Conservation (phyloP, 2,797 vertebrate species). For the Dromococcyx pavoninus region DNA sequence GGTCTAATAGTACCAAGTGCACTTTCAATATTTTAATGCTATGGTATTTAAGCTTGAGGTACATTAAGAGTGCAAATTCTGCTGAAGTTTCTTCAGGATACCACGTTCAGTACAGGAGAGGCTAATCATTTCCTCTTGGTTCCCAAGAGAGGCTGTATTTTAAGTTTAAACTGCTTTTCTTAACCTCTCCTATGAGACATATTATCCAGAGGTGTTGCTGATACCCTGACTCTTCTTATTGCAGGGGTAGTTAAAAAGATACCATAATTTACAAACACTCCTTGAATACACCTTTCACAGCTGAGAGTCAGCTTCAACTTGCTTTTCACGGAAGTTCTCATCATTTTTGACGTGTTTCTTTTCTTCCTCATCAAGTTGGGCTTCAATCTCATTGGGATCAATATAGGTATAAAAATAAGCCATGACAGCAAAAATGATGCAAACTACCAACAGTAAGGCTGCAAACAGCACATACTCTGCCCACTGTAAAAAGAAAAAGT, state of each 20-base stretch:
- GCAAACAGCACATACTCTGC: conserved; percentile 92
- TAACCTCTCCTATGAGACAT: neutral
- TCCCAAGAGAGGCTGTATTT: neutral
- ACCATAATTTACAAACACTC: neutral
- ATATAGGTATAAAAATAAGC: conserved; percentile 91
- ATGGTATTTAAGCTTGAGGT: conserved; percentile 14
- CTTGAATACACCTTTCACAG: conserved; percentile 57
- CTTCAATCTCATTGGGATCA: conserved; percentile 87
- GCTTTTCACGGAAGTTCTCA: neutral
- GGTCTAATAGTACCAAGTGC: conserved; percentile 4
- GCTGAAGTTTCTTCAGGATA: conserved; percentile 17
- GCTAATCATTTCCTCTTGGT: neutral
- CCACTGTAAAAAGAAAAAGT: conserved; percentile 78
- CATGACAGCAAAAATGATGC: conserved; percentile 91
- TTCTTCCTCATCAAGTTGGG: conserved; percentile 76
- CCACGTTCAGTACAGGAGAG: neutral
- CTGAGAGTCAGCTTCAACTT: neutral
- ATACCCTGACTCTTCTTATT: neutral
- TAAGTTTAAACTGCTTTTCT: neutral
- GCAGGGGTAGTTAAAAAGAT: neutral
- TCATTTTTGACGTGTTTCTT: neutral
- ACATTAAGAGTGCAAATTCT: conserved; percentile 61
- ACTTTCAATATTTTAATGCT: conserved; percentile 14
- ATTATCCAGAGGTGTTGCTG: neutral
- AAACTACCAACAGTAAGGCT: conserved; percentile 84